phyloP scores from a whole-genome alignment of 2,797 vertebrate species.

The Enteromius anoplus region DNA sequence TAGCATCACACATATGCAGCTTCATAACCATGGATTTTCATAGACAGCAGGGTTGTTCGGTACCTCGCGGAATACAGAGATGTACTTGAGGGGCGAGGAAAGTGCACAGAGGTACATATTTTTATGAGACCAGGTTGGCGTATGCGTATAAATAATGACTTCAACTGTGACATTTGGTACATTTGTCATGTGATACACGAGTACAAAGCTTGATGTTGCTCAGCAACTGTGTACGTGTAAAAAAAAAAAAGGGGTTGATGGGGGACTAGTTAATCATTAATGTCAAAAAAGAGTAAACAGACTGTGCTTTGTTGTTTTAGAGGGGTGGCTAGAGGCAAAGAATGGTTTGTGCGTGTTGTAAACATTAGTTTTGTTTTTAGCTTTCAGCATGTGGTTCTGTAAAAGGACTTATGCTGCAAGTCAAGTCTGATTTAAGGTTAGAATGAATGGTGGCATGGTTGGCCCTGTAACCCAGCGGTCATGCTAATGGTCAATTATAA shows the following conservation, averaged over 20 bases:
- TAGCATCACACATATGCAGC: too few species aligned
- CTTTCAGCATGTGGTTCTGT: neutral
- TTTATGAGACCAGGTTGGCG: too few species aligned
- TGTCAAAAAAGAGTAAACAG: constrained; percentile 28
- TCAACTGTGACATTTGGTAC: neutral
- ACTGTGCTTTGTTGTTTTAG: constrained; percentile 12
- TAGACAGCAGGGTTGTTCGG: too few species aligned
- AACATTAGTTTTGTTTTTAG: constrained; percentile 3
- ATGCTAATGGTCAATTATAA: constrained; percentile 9
- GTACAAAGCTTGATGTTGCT: constrained; percentile 9
- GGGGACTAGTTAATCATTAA: constrained; percentile 34
- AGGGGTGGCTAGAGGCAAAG: neutral
- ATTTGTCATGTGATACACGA: constrained; percentile 2
- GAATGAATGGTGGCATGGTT: constrained; percentile 20
- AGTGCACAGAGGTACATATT: too few species aligned
- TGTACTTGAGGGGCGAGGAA: too few species aligned
- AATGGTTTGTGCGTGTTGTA: neutral
- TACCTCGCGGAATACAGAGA: too few species aligned
- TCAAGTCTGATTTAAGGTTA: constrained; percentile 13
- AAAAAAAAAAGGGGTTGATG: neutral
- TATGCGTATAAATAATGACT: neutral
- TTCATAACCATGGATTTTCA: too few species aligned
- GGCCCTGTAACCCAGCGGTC: constrained; percentile 11
- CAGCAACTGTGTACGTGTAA: neutral
- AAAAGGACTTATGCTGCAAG: neutral